Base-by-base conservation (phyloP, 1,140 invertebrate genomes). In the Cydia strobilella region DNA sequence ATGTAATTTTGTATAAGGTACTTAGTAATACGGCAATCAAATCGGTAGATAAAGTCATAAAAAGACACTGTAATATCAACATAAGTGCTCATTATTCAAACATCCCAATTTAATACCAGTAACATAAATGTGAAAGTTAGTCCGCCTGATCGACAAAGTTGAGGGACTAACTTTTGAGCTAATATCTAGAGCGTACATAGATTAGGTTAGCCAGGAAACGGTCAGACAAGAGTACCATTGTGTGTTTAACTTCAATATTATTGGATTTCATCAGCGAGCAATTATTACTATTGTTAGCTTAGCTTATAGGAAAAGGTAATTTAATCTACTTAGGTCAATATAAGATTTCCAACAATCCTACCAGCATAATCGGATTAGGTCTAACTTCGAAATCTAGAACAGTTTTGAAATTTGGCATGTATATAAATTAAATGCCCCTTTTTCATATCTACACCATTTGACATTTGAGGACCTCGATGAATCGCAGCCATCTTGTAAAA, bases 11-110 rank as follows among this genome's bases (percentile, higher is more conserved):
- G 12, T 48, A 13, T 3, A 15, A 48, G 6, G 48, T 51, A 51
- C n/a, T 51, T 51, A 51, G 13, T 15, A 59, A 59, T 23, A 59
- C 7, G 54, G 18, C 18, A 23, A 23, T 59, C 3, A 23, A 59
- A 59, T 59, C 20, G 18, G 54, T 59, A 59, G 54, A 23, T 23
- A 59, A 59, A 59, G 54, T 59, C 54, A 59, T 59, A 59, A 59
- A 18, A 31, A 20, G 0, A 5, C n/a, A 59, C 15, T 23, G 54
- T 18, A 20, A 59, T 59, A 59, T 59, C 20, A 59, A 20, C 7
- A 10, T 12, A 59, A 59, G 54, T 59, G 54, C 54, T 59, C 54
- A 5, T 59, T 59, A 59, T 59, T 59, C 54, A 59, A 51, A 59
- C 54, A 23, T 59, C n/a, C 20, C 54, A 23, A 59, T 59, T 59